Percentiles rank a stretch among this genome's conserved stretches.
Conservation (phyloP, 2,888 invertebrate species). For the Philopedon plagiatum region DNA sequence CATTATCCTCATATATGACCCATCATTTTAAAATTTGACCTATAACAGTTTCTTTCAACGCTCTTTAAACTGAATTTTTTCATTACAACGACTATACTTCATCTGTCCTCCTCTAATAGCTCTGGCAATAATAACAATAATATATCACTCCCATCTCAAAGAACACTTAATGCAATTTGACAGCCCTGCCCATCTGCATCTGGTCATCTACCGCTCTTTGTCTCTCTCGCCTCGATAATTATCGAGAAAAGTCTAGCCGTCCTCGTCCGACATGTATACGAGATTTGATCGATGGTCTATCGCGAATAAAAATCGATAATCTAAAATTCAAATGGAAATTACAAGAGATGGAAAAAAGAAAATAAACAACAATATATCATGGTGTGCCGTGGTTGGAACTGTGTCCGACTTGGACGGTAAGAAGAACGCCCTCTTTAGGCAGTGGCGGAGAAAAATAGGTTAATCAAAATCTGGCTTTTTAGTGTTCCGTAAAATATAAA, state of each 20-base stretch:
- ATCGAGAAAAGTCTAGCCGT: neutral
- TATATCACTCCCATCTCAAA: slow-evolving; percentile 42
- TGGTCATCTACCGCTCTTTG: slow-evolving; percentile 22
- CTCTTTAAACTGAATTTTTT: neutral
- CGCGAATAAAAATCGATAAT: slow-evolving; percentile 52
- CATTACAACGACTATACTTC: neutral
- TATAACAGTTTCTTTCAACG: neutral
- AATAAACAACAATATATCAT: slow-evolving; percentile 52
- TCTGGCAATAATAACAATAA: slow-evolving; percentile 28
- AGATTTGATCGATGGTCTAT: slow-evolving; percentile 51
- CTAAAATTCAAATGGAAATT: slow-evolving; percentile 51
- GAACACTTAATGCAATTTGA: slow-evolving; percentile 47
- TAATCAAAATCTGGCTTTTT: too few species aligned
- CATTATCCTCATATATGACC: too few species aligned
- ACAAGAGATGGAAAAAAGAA: slow-evolving; percentile 46
- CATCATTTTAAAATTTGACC: too few species aligned
- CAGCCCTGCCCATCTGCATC: slow-evolving; percentile 49
- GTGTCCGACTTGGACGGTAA: slow-evolving; percentile 40
- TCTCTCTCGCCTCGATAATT: neutral
- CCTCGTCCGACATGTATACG: slow-evolving; percentile 25
- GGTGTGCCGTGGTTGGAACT: slow-evolving; percentile 40
- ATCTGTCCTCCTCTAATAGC: slow-evolving; percentile 8
- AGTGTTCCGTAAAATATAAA: too few species aligned
- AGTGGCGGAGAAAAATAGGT: slow-evolving; percentile 18
- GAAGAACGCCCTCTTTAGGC: slow-evolving; percentile 42